These are phyloP conservation scores for Ondatra zibethicus DNA, from an alignment of 2,113 vertebrate genomes.

Conservation along the genomic window DNA sequence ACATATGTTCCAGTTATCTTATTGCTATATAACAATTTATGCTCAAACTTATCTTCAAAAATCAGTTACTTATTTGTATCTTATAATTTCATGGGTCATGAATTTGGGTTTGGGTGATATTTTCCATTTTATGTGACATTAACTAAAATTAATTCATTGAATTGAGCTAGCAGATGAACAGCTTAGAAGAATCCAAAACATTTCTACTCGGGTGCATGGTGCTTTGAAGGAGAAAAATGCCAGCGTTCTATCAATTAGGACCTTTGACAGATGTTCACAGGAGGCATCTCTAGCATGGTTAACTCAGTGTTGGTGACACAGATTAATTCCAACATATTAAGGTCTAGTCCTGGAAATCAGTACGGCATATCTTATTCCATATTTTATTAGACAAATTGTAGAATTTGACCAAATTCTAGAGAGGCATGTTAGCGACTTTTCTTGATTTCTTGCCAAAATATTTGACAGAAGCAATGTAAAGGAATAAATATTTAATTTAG, in stretches of 20 bases:
- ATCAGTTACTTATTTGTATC: not conserved
- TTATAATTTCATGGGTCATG: not conserved
- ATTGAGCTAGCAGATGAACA: not conserved
- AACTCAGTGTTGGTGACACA: not conserved
- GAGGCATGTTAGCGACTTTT: not conserved
- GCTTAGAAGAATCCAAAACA: not conserved
- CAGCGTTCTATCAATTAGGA: not conserved
- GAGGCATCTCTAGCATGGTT: not conserved
- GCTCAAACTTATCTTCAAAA: conserved; percentile 22
- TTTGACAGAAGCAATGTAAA: not conserved
- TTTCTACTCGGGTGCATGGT: not conserved
- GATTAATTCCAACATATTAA: not conserved
- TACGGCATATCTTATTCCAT: not conserved
- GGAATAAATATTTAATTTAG: not conserved
- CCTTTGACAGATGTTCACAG: not conserved
- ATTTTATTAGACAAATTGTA: not conserved
- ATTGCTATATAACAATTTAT: not conserved
- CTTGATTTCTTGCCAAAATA: not conserved
- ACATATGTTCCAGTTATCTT: not conserved
- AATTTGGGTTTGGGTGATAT: not conserved
- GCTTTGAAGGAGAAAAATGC: not conserved
- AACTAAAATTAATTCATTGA: not conserved
- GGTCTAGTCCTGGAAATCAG: not conserved
- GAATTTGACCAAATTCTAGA: not conserved
- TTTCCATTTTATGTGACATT: not conserved